Base-by-base conservation (phyloP, 1,140 invertebrate species). In the Rhagoletis zephyria region DNA sequence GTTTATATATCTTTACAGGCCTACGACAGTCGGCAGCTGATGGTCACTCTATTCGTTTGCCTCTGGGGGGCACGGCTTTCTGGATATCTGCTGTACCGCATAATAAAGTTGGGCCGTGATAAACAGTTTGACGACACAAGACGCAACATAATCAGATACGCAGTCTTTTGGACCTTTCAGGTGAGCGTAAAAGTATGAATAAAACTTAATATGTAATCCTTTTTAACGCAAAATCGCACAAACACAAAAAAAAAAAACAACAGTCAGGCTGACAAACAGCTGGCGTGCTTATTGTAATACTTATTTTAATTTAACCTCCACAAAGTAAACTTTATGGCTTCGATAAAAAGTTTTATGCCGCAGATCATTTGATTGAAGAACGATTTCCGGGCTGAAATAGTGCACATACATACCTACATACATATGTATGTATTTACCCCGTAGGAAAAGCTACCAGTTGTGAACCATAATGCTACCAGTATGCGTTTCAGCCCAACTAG, bases 111-210 rank as follows among this genome's bases (percentile, higher is more conserved):
- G 89, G 97, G 97, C 16, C 95, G 97, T 90, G 97, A 98, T 92
- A 97, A 97, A 89, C 95, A 97, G 89, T 98, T 98, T 92, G 97
- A 98, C 90, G 97, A 98, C 93, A 96, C 96, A 88, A 95, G 96
- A 88, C 97, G 96, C 88, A 98, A 97, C 90, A 95, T 96, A 5
- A 95, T 98, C 51, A 94, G 96, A 89, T 98, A 97, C 93, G 97
- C 96, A 42, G 95, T 97, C 0, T 98, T 98, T 93, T 98, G 97
- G 95, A 97, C 96, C 0, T 98, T 98, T 93, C 97, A 97, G 94
- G 96, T 97, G 93, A 91, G 90, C 40, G 59, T 14, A 85, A 61
- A n/a, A n/a, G 56, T 16, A 59, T 74, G 56, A 74, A 59, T 59
- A 48, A 67, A 45, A 77, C 19, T 42, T 70, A 45, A 63, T 9